Conservation (phyloP, 1,140 invertebrate genomes). For the Mercenaria mercenaria region DNA sequence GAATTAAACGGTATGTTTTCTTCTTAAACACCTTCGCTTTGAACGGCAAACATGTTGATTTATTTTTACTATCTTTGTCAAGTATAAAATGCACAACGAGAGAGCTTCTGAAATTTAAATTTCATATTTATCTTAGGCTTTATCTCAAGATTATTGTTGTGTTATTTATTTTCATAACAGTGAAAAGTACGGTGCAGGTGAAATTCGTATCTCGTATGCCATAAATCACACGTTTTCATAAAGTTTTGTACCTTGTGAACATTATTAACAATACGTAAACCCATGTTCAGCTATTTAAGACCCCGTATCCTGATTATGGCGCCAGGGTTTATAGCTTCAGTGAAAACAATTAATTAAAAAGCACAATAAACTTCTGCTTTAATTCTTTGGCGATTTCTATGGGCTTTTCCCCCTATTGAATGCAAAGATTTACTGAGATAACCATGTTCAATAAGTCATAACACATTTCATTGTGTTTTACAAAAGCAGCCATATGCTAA, state of each 20-base stretch:
- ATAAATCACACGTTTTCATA: conserved; percentile 35
- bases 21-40: too few relatives aligned
- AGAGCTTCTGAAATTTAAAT: too few relatives aligned
- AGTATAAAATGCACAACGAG: too few relatives aligned
- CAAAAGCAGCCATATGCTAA: not conserved
- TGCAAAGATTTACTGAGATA: conserved; percentile 23
- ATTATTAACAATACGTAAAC: conserved; percentile 14
- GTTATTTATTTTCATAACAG: conserved; percentile 27
- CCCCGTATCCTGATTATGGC: conserved; percentile 21
- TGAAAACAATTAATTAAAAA: conserved; percentile 37
- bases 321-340: conserved; percentile 23
- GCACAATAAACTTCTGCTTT: conserved; percentile 9
- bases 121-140: not conserved
- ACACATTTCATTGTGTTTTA: not conserved
- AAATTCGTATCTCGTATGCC: not conserved
- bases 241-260: not conserved
- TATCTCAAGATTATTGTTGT: not conserved
- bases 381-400: not conserved
- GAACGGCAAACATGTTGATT: too few relatives aligned
- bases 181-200: not conserved
- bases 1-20: too few relatives aligned
- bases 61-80: too few relatives aligned
- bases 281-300: not conserved
- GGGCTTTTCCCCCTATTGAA: not conserved
- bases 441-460: not conserved